Percentiles rank a stretch among this genome's conserved stretches.
phyloP scores from a whole-genome alignment of 2,113 vertebrate genomes.

The Syrmaticus mikado region DNA sequence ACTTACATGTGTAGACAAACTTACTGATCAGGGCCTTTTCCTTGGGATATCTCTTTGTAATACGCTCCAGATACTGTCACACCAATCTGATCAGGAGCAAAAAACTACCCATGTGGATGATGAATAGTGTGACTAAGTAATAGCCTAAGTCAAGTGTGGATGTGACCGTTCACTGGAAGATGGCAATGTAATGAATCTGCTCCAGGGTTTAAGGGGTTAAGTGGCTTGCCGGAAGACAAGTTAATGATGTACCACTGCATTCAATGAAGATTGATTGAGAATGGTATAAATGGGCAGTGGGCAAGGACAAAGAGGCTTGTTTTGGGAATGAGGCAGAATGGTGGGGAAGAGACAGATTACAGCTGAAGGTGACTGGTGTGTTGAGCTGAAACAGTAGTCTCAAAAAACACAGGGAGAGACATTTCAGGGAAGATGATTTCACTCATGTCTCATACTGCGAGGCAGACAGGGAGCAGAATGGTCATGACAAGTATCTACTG shows the following conservation, averaged over 20 bases:
- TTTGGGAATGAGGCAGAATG: neutral
- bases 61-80: neutral
- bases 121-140: conserved; percentile 16
- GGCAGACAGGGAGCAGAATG: neutral
- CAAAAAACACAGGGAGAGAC: neutral
- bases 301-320: conserved; percentile 71
- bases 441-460: neutral
- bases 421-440: neutral
- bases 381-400: neutral
- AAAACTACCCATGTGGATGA: conserved; percentile 30
- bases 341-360: neutral
- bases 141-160: neutral
- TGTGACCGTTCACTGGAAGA: conserved; percentile 3
- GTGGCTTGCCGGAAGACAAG: conserved; percentile 54
- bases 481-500: neutral
- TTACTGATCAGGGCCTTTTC: neutral
- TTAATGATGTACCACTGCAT: conserved; percentile 71
- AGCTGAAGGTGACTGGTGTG: conserved; percentile 24
- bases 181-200: conserved; percentile 24
- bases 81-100: neutral
- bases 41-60: neutral
- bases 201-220: conserved; percentile 55
- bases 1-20: neutral
- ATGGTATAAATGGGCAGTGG: conserved; percentile 30
- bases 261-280: conserved; percentile 65